Conservation (phyloP, 2,797 vertebrate species). For the Megalops cyprinoides region DNA sequence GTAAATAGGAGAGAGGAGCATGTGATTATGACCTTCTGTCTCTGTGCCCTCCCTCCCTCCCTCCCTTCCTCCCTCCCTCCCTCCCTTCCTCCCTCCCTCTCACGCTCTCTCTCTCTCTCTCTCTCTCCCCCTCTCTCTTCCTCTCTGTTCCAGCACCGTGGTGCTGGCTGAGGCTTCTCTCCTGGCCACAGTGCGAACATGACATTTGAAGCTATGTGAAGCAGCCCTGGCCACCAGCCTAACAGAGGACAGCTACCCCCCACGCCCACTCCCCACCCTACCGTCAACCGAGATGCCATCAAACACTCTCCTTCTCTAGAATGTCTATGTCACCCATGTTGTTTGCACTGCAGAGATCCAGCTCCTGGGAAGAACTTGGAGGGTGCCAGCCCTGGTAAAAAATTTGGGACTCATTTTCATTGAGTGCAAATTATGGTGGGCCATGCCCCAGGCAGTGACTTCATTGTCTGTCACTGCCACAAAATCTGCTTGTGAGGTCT, state of each 20-base stretch:
- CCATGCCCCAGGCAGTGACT: no score
- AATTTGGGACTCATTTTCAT: no score
- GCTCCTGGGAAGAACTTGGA: neutral
- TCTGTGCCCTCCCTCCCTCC: neutral
- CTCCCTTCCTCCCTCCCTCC: neutral
- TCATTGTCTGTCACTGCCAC: no score
- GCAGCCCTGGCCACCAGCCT: neutral
- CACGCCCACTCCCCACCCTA: neutral
- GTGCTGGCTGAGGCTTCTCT: neutral
- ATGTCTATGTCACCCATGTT: no score
- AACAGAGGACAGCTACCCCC: neutral
- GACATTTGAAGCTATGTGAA: conserved; percentile 20
- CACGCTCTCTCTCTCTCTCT: neutral
- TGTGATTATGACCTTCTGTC: conserved; percentile 51
- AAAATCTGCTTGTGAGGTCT: no score
- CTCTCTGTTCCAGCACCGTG: conserved; percentile 27
- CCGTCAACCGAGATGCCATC: conserved; percentile 15
- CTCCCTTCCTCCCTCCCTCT: neutral
- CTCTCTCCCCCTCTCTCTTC: conserved; percentile 8
- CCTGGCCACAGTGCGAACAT: neutral
- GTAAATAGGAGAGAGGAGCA: conserved; percentile 44
- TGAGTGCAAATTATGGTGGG: no score
- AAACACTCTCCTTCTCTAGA: neutral
- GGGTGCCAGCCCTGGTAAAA: neutral
- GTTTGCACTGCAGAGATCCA: no score